Base-by-base conservation (phyloP, 1,140 invertebrate genomes). In the Acyrthosiphon pisum region DNA sequence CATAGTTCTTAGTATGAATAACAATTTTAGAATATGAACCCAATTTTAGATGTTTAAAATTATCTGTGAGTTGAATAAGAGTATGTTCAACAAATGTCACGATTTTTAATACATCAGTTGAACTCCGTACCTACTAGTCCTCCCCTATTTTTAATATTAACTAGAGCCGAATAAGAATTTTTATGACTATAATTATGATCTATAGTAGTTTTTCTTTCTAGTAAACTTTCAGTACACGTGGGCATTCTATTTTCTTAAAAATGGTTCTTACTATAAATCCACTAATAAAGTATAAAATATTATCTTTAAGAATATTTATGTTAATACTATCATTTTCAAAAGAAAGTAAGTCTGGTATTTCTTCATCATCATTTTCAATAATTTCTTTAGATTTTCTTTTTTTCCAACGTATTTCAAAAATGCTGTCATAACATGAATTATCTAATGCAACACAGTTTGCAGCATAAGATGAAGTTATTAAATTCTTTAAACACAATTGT, bases 271-370 rank as follows among this genome's bases (percentile, higher is more conserved):
- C 37, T 50, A 89, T 56, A 89, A 89, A 89, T 50, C 87, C 87
- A 89, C 26, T 60, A 44, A 53, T 90, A 41, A 41, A 90, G 88
- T 90, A 90, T 90, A 90, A 90, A 90, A 90, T 53, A 90, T 50
- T 90, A 41, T 90, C 88, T 90, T 90, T 90, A 35, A 90, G n/a
- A 90, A 44, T 44, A 44, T 44, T 44, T 44, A 50, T 53, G 41
- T 22, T 90, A 37, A 53, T 20, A 90, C 88, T 90, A 90, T 53
- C 9, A 53, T 60, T 60, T 50, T 90, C 88, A 90, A 56, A 26
- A 56, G 53, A 48, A 89, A n/a, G 44, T 1, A 48, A 88, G 50
- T 89, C 87, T 50, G 50, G 50, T 46, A 89, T 30, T 89, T 89
- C 11, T 89, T 30, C 87, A 50, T n/a, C 87, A 26, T 89, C 23